Percentiles rank a stretch among this genome's conserved stretches.
These are phyloP conservation scores for Scrobipalpa costella DNA, from an alignment of 2,888 invertebrate genomes.

Conservation along the genomic window DNA sequence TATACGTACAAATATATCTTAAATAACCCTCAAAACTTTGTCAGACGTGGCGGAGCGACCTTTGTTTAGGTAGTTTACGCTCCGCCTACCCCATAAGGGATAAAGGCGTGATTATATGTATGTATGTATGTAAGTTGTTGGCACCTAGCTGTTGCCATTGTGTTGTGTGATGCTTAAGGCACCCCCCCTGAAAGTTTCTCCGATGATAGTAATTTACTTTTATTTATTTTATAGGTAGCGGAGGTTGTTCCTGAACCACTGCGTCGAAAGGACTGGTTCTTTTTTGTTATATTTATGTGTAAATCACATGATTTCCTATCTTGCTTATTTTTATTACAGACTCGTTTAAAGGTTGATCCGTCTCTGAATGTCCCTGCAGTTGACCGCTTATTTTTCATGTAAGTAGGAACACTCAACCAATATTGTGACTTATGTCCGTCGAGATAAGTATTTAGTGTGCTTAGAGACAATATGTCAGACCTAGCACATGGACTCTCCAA, in stretches of 20 bases:
- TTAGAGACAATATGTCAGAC: conserved; percentile 12
- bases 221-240: background rate
- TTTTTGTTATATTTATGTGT: conserved; percentile 14
- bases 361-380: conserved; percentile 8
- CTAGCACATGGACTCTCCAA: background rate
- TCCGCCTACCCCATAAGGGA: too few species aligned
- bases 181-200: conserved; percentile 22
- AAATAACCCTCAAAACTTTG: too few species aligned
- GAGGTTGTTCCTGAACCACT: background rate
- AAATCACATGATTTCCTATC: background rate
- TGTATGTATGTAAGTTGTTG: too few species aligned
- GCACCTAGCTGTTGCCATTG: conserved; percentile 28
- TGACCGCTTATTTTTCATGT: conserved; percentile 6
- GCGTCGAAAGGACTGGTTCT: conserved; percentile 8
- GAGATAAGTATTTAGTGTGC: conserved; percentile 3
- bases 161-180: background rate
- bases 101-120: too few species aligned
- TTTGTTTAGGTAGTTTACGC: too few species aligned
- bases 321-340: background rate
- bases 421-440: conserved; percentile 11
- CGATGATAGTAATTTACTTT: conserved; percentile 19
- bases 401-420: background rate
- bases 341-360: background rate
- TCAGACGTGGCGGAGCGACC: too few species aligned
- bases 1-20: too few species aligned